Percentiles rank a stretch among this genome's conserved stretches.
These are phyloP conservation scores for Lonchura striata DNA, from an alignment of 2,113 vertebrate genomes.

Conservation along the genomic window DNA sequence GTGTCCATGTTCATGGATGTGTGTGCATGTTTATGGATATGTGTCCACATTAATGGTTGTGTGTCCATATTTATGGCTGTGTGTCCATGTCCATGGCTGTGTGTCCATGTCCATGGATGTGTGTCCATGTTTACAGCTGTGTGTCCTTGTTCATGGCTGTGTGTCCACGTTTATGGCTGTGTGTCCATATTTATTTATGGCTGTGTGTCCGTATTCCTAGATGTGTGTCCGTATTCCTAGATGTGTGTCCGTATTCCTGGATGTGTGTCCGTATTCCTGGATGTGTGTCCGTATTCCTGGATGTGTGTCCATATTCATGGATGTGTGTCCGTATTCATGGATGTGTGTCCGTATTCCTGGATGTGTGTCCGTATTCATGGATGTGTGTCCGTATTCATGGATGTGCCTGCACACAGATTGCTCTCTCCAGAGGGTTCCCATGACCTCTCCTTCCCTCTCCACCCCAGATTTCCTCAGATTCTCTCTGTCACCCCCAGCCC, in stretches of 20 bases:
- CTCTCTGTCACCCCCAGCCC: neutral
- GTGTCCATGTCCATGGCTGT: neutral
- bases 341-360: neutral
- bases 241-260: neutral
- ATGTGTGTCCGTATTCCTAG: neutral
- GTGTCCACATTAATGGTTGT: neutral
- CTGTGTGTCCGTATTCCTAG: neutral
- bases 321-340: neutral
- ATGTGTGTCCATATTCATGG: accelerated
- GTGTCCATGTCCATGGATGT: neutral
- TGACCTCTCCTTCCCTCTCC: neutral
- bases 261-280: neutral
- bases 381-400: accelerated
- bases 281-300: neutral
- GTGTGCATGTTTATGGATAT: neutral
- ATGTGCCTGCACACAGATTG: neutral
- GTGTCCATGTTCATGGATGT: neutral
- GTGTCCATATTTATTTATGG: accelerated
- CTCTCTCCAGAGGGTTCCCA: neutral
- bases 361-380: neutral
- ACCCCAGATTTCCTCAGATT: neutral
- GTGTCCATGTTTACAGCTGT: no score
- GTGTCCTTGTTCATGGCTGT: no score
- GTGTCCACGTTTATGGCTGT: neutral
- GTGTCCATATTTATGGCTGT: neutral